Evolutionary conservation across 2,888 invertebrate species (phyloP).

Genomic region (Drosophila phalerata): DNA sequence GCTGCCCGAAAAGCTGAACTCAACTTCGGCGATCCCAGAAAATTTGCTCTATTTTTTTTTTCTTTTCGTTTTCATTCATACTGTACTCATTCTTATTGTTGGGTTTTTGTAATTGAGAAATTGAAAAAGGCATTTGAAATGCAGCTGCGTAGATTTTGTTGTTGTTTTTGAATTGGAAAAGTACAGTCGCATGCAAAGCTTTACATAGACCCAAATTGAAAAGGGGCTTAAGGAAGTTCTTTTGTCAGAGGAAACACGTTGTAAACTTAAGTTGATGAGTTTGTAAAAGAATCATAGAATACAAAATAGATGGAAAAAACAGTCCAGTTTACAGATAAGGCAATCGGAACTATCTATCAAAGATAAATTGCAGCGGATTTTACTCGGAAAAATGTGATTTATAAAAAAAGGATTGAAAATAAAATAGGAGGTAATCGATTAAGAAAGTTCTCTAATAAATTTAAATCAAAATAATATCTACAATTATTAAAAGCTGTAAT

Average conservation of each 20-base stretch:
- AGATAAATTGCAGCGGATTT: too few relatives aligned
- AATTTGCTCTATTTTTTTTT: slow-evolving; percentile 65
- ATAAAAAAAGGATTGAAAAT: too few relatives aligned
- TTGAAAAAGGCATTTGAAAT: slow-evolving; percentile 62
- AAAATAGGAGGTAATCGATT: too few relatives aligned
- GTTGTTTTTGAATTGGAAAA: slow-evolving; percentile 22
- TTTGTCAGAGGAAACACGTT: slow-evolving; percentile 7
- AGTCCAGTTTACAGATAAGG: not conserved
- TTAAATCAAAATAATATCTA: too few relatives aligned
- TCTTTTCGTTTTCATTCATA: slow-evolving; percentile 22
- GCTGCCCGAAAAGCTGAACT: slow-evolving; percentile 20
- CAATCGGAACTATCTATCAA: not conserved
- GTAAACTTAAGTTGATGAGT: slow-evolving; percentile 6
- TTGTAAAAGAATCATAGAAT: too few relatives aligned
- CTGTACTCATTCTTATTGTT: slow-evolving; percentile 21
- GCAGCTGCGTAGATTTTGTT: slow-evolving; percentile 69
- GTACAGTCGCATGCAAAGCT: slow-evolving; percentile 56
- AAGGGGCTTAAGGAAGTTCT: not conserved
- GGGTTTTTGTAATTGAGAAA: slow-evolving; percentile 73
- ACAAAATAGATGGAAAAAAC: not conserved
- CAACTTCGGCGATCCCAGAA: slow-evolving; percentile 38
- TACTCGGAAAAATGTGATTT: too few relatives aligned
- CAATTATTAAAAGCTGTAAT: not conserved
- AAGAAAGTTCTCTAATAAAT: too few relatives aligned
- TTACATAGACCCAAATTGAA: slow-evolving; percentile 6